Percentiles rank a stretch among this genome's conserved stretches.
Evolutionary conservation across 2,113 vertebrate genomes (phyloP).

Genomic region (Erythrocebus patas): DNA sequence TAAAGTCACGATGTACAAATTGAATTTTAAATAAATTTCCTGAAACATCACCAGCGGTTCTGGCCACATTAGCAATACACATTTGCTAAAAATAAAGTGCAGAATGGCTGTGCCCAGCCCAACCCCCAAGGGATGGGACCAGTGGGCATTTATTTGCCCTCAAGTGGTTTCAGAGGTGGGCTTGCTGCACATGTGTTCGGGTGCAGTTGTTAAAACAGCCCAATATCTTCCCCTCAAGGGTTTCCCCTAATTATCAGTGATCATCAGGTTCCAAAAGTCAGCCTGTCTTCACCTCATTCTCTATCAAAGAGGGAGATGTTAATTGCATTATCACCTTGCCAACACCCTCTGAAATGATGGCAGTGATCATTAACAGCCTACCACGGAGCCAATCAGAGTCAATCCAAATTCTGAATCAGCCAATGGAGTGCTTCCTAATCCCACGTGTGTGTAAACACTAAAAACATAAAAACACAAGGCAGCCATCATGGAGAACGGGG

Average conservation of each 20-base stretch:
- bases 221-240: background rate
- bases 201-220: background rate
- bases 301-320: conserved; percentile 52
- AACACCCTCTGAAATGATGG: conserved; percentile 56
- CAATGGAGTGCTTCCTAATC: background rate
- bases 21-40: conserved; percentile 73
- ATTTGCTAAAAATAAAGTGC: conserved; percentile 52
- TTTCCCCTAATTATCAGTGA: conserved; percentile 49
- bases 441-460: background rate
- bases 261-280: conserved; percentile 32
- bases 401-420: conserved; percentile 51
- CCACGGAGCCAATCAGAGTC: conserved; percentile 46
- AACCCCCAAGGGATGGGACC: background rate
- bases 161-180: background rate
- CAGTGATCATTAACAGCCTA: conserved; percentile 17
- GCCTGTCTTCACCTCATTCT: conserved; percentile 59
- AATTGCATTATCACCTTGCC: conserved; percentile 71
- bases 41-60: conserved; percentile 55
- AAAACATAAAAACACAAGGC: background rate
- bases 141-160: background rate
- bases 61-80: conserved; percentile 15
- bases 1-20: conserved; percentile 49
- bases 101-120: background rate
- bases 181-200: background rate
- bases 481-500: background rate